A percentile compares a stretch with the other conserved stretches of the same genome.
phyloP scores from a whole-genome alignment of 2,888 invertebrate species.

The Zootermopsis nevadensis region DNA sequence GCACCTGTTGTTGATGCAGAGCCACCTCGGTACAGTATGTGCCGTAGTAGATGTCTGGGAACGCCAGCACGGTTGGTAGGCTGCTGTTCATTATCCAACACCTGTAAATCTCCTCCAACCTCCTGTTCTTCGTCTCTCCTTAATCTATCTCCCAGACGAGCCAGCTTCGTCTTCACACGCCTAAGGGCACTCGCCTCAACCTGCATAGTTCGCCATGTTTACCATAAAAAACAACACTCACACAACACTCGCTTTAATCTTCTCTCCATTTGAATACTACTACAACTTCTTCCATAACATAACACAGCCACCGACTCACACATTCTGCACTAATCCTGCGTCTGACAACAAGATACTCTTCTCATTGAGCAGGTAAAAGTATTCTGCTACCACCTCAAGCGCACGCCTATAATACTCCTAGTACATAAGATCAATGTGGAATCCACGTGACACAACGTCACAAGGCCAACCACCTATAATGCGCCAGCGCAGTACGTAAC shows the following conservation, averaged over 20 bases:
- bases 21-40: slow-evolving; percentile 51
- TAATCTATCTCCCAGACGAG: slow-evolving; percentile 52
- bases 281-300: not conserved
- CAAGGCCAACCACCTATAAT: not conserved
- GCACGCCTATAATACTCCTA: not conserved
- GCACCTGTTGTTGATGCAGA: slow-evolving; percentile 46
- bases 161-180: slow-evolving; percentile 53
- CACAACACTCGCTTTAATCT: not conserved
- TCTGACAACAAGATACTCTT: not conserved
- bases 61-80: slow-evolving; percentile 38
- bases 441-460: slow-evolving; percentile 40
- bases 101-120: slow-evolving; percentile 8
- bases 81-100: slow-evolving; percentile 9
- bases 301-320: not conserved
- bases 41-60: slow-evolving; percentile 53
- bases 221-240: not conserved
- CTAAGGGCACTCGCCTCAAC: slow-evolving; percentile 52
- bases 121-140: slow-evolving; percentile 52
- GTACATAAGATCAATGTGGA: slow-evolving; percentile 37
- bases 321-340: not conserved
- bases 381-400: not conserved
- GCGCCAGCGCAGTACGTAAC: not conserved
- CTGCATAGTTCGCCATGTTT: slow-evolving; percentile 44
- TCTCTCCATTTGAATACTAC: not conserved
- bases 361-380: not conserved